Base-by-base conservation (phyloP, 2,113 vertebrate species). In the Equus quagga region DNA sequence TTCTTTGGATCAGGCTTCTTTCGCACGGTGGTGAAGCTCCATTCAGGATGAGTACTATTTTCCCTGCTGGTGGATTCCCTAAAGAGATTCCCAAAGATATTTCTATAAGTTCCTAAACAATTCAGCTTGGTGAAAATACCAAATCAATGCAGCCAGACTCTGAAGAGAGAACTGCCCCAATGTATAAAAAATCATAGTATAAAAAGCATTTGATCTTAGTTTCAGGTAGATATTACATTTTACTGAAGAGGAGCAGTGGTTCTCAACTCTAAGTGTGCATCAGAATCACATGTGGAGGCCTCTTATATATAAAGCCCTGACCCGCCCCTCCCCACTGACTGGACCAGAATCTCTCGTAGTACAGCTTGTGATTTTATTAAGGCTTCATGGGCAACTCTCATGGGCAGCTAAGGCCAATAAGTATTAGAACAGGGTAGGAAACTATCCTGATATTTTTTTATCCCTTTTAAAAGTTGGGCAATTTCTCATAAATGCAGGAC, bases 1-100 rank as follows among this genome's bases (percentile, higher is more conserved):
- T 99, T 99, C 98, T 99, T 99, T 76, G 99, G 97, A 15, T 99
- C 99, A 0, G 99, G 98, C 98, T 99, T 99, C 99, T 99, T 99
- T n/a, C 99, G 98, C 88, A 99, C 99, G 0, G 99, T 99, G 72
- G 99, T 99, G 98, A 99, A 99, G 88, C 99, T 99, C 99, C 99
- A 99, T 97, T 99, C 98, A 60, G 99, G 98, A 79, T 99, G 99
- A 96, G 99, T 98, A 93, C 99, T 99, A 58, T 99, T 99, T 96
- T 99, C 99, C 85, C 99, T 99, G 97, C 99, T 99, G 97, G 98
- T 99, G 84, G 99, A 99, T 98, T 99, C 99, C 94, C 99, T 99
- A 97, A 96, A 95, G 89, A 91, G 86, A 98, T 96, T 78, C n/a
- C 60, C 69, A 98, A 96, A 86, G 69, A 93, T 15, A 96, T 0